Base-by-base conservation (phyloP, 2,888 invertebrate genomes). In the Gasteruption jaculator region DNA sequence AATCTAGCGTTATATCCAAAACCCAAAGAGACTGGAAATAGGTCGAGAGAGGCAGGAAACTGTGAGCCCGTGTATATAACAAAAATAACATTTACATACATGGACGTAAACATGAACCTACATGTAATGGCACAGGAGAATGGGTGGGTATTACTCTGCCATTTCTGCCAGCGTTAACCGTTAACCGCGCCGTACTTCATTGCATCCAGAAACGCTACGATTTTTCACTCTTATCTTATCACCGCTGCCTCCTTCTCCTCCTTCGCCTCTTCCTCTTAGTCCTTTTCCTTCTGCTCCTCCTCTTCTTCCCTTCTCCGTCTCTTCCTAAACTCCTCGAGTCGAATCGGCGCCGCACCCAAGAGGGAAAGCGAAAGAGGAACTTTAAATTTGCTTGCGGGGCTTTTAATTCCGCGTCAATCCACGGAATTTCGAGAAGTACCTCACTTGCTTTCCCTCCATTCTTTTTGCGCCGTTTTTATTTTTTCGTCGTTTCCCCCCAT, bases 181-280 rank as follows among this genome's bases (percentile, higher is more conserved):
- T n/a, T n/a, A n/a, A n/a, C n/a, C n/a, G n/a, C n/a, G n/a, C n/a
- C n/a, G n/a, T n/a, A n/a, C 30, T n/a, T n/a, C n/a, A n/a, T n/a
- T n/a, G 57, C 62, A 63, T 63, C 60, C 61, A 61, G 53, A 54
- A 59, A 60, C 60, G 55, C 52, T 52, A 55, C 61, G 63, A 66
- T 66, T 66, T 65, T 65, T 65, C 65, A 65, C 58, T 59, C 63
- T 66, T 65, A 65, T 66, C 66, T 65, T 65, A 66, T 65, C 66
- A 57, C 40, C 43, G 50, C 11, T 38, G 44, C 47, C 38, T 32
- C 45, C 38, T 27, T 20, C 38, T 27, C 24, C 27, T 27, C 21
- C 25, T 22, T 22, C 21, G 10, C 19, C 4, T 25, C 26, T 38
- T 5, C 35, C 21, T 27, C 29, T 31, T 29, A 24, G 25, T 38